Conservation (phyloP, 1,140 invertebrate species). For the Eriocheir sinensis region DNA sequence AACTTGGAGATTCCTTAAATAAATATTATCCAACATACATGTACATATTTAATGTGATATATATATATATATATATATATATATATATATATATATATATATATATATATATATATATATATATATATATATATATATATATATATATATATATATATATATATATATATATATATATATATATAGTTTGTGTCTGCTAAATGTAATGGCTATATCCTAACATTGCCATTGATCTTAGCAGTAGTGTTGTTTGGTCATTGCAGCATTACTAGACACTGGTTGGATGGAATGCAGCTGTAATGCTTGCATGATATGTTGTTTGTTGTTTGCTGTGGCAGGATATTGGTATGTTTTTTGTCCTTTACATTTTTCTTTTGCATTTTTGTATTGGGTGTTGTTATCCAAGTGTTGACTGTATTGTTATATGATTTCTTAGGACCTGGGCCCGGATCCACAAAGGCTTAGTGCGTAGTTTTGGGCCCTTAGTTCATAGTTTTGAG, state of each 20-base stretch:
- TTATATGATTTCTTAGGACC: no score
- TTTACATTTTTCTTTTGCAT: no score
- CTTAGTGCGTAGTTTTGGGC: no score
- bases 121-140: constrained; percentile 49
- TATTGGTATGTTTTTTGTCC: no score
- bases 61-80: constrained; percentile 44
- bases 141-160: not conserved
- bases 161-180: constrained; percentile 67
- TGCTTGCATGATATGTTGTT: constrained; percentile 53
- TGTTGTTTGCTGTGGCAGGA: constrained; percentile 26
- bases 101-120: constrained; percentile 61
- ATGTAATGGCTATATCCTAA: no score
- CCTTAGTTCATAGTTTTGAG: no score
- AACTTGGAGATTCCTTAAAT: not conserved
- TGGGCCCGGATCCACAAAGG: no score
- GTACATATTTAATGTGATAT: constrained; percentile 35
- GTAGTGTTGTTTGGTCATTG: not conserved
- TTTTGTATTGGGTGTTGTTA: no score
- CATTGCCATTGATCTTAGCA: no score
- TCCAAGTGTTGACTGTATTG: no score
- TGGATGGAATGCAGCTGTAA: not conserved
- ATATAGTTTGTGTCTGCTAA: not conserved
- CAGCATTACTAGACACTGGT: not conserved
- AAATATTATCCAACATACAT: no score
- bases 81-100: constrained; percentile 62